These are phyloP conservation scores for Cyclophora punctaria DNA, from an alignment of 2,888 invertebrate genomes.

Conservation along the genomic window DNA sequence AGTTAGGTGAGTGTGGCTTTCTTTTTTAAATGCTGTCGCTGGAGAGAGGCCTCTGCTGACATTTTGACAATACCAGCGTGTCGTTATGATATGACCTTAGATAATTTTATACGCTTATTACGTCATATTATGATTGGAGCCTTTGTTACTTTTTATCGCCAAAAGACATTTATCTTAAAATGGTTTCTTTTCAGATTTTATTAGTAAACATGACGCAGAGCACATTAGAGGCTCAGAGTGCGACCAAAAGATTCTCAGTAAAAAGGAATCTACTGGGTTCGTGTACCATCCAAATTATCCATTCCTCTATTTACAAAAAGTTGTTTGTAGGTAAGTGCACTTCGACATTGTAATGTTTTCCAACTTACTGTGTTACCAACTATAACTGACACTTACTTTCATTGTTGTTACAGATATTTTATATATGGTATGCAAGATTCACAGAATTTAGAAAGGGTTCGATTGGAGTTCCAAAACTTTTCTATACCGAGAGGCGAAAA, in stretches of 20 bases:
- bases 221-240: constrained; percentile 98
- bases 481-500: constrained; percentile 91
- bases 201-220: constrained; percentile 93
- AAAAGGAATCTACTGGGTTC: constrained; percentile 92
- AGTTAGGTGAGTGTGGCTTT: constrained; percentile 83
- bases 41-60: too few species aligned
- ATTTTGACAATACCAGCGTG: too few species aligned
- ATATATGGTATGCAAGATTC: constrained; percentile 98
- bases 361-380: neutral
- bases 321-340: constrained; percentile 88
- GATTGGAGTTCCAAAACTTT: constrained; percentile 90
- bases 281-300: constrained; percentile 98
- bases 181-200: constrained; percentile 81
- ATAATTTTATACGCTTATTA: too few species aligned
- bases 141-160: too few species aligned
- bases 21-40: too few species aligned
- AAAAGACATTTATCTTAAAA: too few species aligned
- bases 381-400: neutral
- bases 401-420: constrained; percentile 81
- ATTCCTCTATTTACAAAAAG: constrained; percentile 94
- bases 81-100: too few species aligned
- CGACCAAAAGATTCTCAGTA: constrained; percentile 97
- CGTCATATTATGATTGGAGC: too few species aligned
- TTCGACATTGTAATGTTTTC: neutral
- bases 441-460: constrained; percentile 95